Evolutionary conservation across 2,797 vertebrate species (phyloP).

Genomic region (Clarias pachynema): DNA sequence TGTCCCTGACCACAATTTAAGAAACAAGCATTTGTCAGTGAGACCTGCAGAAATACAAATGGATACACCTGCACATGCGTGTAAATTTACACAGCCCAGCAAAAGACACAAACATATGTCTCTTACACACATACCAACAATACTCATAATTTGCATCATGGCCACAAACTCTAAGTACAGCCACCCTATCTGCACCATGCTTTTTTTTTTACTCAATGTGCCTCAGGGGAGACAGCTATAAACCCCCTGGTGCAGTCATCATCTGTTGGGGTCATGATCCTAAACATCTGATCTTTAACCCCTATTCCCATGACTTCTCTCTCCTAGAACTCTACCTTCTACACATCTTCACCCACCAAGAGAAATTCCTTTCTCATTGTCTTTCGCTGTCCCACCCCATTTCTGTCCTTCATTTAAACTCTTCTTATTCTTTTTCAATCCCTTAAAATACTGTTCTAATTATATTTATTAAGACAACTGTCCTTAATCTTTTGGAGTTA

Average conservation of each 20-base stretch:
- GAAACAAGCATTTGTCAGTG: too few relatives aligned
- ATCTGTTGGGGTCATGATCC: slow-evolving; percentile 60
- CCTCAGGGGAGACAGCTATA: slow-evolving; percentile 62
- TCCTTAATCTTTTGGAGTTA: neutral
- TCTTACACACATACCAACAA: slow-evolving; percentile 33
- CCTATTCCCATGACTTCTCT: slow-evolving; percentile 33
- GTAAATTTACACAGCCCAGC: neutral
- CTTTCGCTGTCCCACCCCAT: neutral
- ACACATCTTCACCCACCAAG: slow-evolving; percentile 15
- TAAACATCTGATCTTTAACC: slow-evolving; percentile 67
- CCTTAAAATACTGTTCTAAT: neutral
- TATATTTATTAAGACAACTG: neutral
- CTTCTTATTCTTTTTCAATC: neutral
- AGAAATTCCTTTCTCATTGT: neutral
- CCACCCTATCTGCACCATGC: neutral
- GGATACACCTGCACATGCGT: neutral
- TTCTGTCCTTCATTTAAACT: neutral
- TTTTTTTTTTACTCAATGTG: slow-evolving; percentile 16
- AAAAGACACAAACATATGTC: neutral
- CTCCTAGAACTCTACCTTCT: slow-evolving; percentile 37
- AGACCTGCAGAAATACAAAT: neutral
- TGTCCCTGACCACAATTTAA: too few relatives aligned
- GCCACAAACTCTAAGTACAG: neutral
- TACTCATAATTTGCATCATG: neutral
- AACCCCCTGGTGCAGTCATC: slow-evolving; percentile 63